These are phyloP conservation scores for Lasioglossum figueresi DNA, from an alignment of 2,888 invertebrate genomes.

Conservation along the genomic window DNA sequence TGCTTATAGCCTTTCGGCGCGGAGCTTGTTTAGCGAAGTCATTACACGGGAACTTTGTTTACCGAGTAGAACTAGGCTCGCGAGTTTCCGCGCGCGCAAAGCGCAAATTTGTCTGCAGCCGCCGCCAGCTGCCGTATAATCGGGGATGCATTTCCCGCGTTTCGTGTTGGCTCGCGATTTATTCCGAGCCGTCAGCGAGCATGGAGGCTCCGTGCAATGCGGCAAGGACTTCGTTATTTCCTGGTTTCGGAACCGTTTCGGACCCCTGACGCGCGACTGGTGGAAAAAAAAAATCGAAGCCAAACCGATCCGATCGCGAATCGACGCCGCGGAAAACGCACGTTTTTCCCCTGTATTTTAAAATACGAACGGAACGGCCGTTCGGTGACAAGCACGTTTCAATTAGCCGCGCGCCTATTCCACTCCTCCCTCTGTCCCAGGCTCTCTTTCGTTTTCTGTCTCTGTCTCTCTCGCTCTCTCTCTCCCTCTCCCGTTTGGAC, in stretches of 20 bases:
- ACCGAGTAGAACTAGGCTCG: constrained; percentile 21
- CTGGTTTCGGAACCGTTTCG: not conserved
- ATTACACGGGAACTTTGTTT: constrained; percentile 55
- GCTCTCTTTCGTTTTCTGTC: not conserved
- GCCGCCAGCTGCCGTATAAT: constrained; percentile 30
- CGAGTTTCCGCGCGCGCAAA: constrained; percentile 19
- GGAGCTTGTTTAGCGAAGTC: constrained; percentile 48
- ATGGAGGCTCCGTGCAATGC: not conserved
- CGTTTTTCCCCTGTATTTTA: constrained; percentile 2
- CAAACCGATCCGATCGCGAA: constrained; percentile 1
- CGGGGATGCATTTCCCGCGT: constrained; percentile 39
- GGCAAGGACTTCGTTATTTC: constrained; percentile 13
- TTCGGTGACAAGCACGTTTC: constrained; percentile 3
- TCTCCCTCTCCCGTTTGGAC: not conserved
- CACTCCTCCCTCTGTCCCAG: not conserved
- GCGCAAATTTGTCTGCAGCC: constrained; percentile 33
- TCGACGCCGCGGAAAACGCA: constrained; percentile 2
- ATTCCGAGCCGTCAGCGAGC: constrained; percentile 25
- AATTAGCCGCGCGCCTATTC: constrained; percentile 8
- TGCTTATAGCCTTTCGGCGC: constrained; percentile 32
- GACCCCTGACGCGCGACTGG: not conserved
- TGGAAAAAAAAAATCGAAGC: not conserved
- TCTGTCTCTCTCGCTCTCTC: not conserved
- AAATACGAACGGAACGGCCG: not conserved
- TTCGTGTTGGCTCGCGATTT: constrained; percentile 41